phyloP scores from a whole-genome alignment of 2,113 vertebrate species.

The Propithecus coquereli region DNA sequence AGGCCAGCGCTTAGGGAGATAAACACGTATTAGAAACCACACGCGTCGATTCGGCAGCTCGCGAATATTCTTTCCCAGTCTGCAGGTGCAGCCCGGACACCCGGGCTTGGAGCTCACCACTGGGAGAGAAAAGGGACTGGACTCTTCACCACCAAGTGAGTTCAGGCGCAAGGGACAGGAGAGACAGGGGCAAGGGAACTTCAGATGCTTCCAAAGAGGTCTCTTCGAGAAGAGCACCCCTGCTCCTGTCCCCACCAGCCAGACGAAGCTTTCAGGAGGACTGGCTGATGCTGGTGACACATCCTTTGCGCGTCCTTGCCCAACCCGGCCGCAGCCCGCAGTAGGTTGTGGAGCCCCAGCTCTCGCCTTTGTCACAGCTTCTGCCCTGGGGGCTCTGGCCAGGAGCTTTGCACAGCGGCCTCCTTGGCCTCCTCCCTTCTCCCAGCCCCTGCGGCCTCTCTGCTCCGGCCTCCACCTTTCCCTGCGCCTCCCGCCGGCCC shows the following conservation, averaged over 20 bases:
- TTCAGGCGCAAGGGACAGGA: neutral
- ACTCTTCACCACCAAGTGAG: neutral
- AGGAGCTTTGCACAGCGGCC: neutral
- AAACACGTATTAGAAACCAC: neutral
- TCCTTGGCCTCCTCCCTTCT: neutral
- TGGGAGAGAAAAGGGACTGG: neutral
- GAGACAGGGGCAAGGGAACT: neutral
- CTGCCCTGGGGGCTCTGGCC: too few species aligned
- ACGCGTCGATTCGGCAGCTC: neutral
- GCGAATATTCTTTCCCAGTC: conserved; percentile 1
- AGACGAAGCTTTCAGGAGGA: neutral
- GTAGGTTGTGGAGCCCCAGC: neutral
- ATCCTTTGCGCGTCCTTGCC: neutral
- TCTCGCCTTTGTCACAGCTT: neutral
- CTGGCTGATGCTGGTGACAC: neutral
- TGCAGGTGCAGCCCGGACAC: neutral
- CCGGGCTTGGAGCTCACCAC: neutral
- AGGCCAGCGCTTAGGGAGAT: neutral
- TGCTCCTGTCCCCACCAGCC: neutral
- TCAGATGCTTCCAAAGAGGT: neutral
- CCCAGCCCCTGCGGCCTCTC: neutral
- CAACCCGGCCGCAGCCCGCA: neutral
- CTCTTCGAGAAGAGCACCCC: neutral
- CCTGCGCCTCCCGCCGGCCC: too few species aligned
- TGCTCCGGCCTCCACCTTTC: too few species aligned